Base-by-base conservation (phyloP, 2,113 vertebrate species). In the Cebus imitator region DNA sequence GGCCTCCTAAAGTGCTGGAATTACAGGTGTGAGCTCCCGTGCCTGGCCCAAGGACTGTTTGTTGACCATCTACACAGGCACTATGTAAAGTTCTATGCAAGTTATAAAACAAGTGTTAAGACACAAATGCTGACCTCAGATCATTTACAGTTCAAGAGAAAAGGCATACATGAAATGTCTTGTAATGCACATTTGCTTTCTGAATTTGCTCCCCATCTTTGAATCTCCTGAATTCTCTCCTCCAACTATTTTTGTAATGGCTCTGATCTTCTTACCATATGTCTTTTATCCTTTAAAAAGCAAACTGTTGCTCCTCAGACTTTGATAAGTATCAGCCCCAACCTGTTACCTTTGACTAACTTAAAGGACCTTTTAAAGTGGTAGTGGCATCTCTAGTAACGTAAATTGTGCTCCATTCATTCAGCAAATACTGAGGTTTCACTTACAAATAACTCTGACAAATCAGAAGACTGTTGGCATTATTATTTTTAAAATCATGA, bases 401-500 rank as follows among this genome's bases (percentile, higher is more conserved):
- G 86, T 66, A 73, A 87, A 70, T 87, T 83, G 20, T 75, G 12
- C 83, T 45, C 43, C 25, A 50, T 83, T 91, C 48, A 52, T 70
- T 97, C 35, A 92, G 85, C 61, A 91, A 89, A 75, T 91, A 76
- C 14, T 88, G 81, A 64, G 89, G 55, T 83, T 95, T 96, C 40
- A 57, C 66, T 91, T 96, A 90, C 43, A 90, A 61, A 45, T 91
- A 94, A 86, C 30, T 64, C 72, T 58, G 43, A 21, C 79, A 83
- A 66, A 87, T 93, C 75, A 52, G 83, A 84, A 90, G 68, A 37
- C 73, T 66, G 40, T 87, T 81, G 50, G 27, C 58, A 50, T 89
- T 96, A 80, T 75, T 78, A 72, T 78, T 92, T 96, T 94, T 64
- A 16, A 76, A 95, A 66, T 95, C 76, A 90, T 5, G 90, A 37